Base-by-base conservation (phyloP, 2,113 vertebrate species). In the Mus pahari region DNA sequence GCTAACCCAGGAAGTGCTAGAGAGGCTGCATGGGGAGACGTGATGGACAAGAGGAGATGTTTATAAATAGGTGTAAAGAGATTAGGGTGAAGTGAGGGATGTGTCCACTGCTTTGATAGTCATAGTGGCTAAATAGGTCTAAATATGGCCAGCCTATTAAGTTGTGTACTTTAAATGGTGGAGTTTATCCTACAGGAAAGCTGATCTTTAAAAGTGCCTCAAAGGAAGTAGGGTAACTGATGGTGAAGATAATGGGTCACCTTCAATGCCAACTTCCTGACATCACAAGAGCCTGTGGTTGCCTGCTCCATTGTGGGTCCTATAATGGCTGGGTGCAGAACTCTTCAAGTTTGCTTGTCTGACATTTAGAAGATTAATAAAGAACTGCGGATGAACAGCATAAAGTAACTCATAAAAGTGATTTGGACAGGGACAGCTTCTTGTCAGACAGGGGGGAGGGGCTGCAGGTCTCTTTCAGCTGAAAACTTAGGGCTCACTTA, bases 361-460 rank as follows among this genome's bases (percentile, higher is more conserved):
- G 94, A 71, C 81, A 92, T 92, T 97, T 93, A 75, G 94, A 81
- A 68, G 77, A 71, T 82, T 96, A 89, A 92, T 86, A 89, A 96
- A 92, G 68, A 88, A 74, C 66, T 75, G n/a, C 79, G 78, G 92
- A 84, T 68, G 82, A 96, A 86, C 33, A 93, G 68, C 68, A 50
- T 86, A 75, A 95, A 74, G 39, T 91, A 77, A 87, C 86, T 95
- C 94, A 97, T 79, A 88, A 97, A 96, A 78, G 71, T 91, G 95
- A 96, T 94, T 82, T 97, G 71, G 92, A 45, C 70, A 95, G 73
- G 66, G 89, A 91, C 4, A 87, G 33, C 19, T 89, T 96, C 77
- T 96, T 89, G 12, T 70, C 78, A 94, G 73, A 86, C 17, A 50
- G 64, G 45, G 45, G 20, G 19, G 42, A 1, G 3, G 58, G 39